A percentile compares a stretch with the other conserved stretches of the same genome.
These are phyloP conservation scores for Leptoteleia sp. DNA, from an alignment of 1,140 invertebrate genomes.

Conservation along the genomic window DNA sequence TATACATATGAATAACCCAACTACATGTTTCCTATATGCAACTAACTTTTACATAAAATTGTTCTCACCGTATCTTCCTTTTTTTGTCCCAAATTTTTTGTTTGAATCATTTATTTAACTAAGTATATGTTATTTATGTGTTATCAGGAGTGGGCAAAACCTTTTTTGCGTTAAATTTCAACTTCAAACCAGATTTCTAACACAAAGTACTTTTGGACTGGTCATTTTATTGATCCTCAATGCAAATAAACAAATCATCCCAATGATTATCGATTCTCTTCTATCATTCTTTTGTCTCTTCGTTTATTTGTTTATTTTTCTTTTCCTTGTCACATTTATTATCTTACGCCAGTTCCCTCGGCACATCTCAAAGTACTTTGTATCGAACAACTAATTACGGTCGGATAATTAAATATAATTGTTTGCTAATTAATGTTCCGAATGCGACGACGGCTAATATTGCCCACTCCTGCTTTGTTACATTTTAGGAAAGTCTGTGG, in stretches of 20 bases:
- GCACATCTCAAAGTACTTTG: slow-evolving; percentile 41
- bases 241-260: too few species aligned
- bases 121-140: slow-evolving; percentile 35
- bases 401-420: not conserved
- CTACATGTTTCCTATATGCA: too few species aligned
- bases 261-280: too few species aligned
- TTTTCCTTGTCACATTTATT: too few species aligned
- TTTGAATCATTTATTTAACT: slow-evolving; percentile 13
- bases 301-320: too few species aligned
- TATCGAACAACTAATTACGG: slow-evolving; percentile 10
- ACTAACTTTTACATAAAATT: too few species aligned
- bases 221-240: too few species aligned
- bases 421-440: slow-evolving; percentile 8
- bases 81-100: slow-evolving; percentile 30
- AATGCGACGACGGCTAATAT: slow-evolving; percentile 27
- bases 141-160: slow-evolving; percentile 50
- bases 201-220: slow-evolving; percentile 35
- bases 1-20: too few species aligned
- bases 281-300: too few species aligned
- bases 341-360: not conserved
- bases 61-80: too few species aligned
- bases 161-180: slow-evolving; percentile 5
- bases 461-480: slow-evolving; percentile 62
- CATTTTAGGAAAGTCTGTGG: slow-evolving; percentile 61
- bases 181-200: not conserved